These are phyloP conservation scores for Chromis chromis DNA, from an alignment of 2,797 vertebrate species.

Conservation along the genomic window DNA sequence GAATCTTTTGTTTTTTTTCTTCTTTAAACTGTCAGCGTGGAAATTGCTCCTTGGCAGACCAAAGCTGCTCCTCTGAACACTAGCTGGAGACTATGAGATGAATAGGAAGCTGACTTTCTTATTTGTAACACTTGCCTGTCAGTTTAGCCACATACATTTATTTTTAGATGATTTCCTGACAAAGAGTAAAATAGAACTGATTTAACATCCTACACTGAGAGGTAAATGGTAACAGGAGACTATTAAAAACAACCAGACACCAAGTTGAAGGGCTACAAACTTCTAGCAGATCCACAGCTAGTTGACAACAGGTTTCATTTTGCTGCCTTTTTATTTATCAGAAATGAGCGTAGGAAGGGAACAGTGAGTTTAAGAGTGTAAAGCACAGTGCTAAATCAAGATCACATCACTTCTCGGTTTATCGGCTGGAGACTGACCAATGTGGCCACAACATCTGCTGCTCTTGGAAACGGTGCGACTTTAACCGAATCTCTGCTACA, in stretches of 20 bases:
- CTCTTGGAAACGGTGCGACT: background rate
- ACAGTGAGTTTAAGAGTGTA: background rate
- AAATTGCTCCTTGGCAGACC: slow-evolving; percentile 72
- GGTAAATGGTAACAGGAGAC: slow-evolving; percentile 6
- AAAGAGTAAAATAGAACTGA: slow-evolving; percentile 39
- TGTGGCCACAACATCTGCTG: background rate
- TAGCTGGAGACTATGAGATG: slow-evolving; percentile 51
- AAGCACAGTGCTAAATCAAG: background rate
- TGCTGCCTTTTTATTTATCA: background rate
- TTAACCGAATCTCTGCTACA: background rate
- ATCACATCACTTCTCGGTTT: background rate
- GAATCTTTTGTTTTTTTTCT: slow-evolving; percentile 82
- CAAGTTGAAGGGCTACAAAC: background rate
- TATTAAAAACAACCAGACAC: slow-evolving; percentile 1
- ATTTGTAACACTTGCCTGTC: slow-evolving; percentile 61
- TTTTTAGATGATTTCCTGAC: slow-evolving; percentile 58
- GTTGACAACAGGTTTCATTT: background rate
- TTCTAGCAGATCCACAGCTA: background rate
- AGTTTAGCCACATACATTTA: slow-evolving; percentile 43
- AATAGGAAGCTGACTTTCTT: slow-evolving; percentile 56
- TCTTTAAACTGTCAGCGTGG: slow-evolving; percentile 82
- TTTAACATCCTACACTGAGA: slow-evolving; percentile 26
- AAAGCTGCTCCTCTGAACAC: slow-evolving; percentile 53
- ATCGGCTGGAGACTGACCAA: background rate
- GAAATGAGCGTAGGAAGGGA: background rate